Conservation (phyloP, 1,140 invertebrate species). For the Musca domestica region DNA sequence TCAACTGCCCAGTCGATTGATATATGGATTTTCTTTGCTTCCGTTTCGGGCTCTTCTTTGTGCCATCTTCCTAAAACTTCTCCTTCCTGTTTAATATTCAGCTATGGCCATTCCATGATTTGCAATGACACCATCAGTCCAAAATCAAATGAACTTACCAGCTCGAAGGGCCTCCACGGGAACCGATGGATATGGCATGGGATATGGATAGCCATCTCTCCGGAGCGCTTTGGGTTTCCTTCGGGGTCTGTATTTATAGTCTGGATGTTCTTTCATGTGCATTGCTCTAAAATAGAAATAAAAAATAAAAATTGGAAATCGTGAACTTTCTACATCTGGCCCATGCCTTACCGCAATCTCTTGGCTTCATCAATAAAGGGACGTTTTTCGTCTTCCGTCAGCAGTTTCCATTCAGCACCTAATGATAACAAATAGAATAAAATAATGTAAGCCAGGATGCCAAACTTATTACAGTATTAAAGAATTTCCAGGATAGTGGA, state of each 20-base stretch:
- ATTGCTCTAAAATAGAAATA: constrained; percentile 65
- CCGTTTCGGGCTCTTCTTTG: not conserved
- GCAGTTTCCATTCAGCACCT: constrained; percentile 94
- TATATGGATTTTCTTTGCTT: too few species aligned
- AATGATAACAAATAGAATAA: constrained; percentile 38
- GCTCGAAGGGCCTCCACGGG: constrained; percentile 86
- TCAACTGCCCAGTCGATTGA: too few species aligned
- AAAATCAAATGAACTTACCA: constrained; percentile 59
- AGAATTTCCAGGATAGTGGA: too few species aligned
- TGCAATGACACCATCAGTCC: too few species aligned
- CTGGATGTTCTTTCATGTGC: constrained; percentile 91
- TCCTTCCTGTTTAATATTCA: not conserved
- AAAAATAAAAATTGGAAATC: not conserved
- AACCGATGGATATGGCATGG: constrained; percentile 87
- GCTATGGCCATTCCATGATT: not conserved
- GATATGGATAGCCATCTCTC: constrained; percentile 93
- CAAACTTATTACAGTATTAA: too few species aligned
- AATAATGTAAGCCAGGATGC: too few species aligned
- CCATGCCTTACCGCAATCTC: constrained; percentile 60
- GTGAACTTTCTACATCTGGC: not conserved
- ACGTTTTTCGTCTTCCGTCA: constrained; percentile 91
- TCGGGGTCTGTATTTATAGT: constrained; percentile 84
- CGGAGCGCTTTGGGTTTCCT: constrained; percentile 87
- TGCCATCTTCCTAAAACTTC: not conserved
- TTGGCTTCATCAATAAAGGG: constrained; percentile 98